Base-by-base conservation (phyloP, 2,113 vertebrate species). In the Rhynchomys soricoides region DNA sequence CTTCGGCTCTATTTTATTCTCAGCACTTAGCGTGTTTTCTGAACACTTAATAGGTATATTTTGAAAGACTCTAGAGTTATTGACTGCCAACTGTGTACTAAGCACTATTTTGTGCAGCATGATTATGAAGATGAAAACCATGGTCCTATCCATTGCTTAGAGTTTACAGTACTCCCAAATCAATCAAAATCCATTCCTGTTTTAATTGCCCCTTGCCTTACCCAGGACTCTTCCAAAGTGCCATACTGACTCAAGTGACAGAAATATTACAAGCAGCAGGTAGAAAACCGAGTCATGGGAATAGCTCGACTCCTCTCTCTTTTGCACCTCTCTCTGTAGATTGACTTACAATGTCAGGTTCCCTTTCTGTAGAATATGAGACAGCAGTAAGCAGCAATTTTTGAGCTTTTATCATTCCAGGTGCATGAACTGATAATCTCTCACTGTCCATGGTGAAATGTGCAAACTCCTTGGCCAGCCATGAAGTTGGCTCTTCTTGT, bases 1-100 rank as follows among this genome's bases (percentile, higher is more conserved):
- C 34, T 94, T 79, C 48, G 55, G 90, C 40, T 17, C 82, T 93
- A 2, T 89, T 93, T 92, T 75, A 96, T 64, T 74, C 68, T 89
- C 89, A 92, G 34, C 66, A 77, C 29, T 85, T 90, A 75, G 29
- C 50, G 34, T 45, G 50, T 90, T 96, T 85, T 43, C 79, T 19
- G 31, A 75, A 59, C 37, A 73, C 24, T 73, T 57, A 95, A 73
- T 83, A 73, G 48, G 68, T 82, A 57, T 77, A 70, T 68, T 86
- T 93, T 89, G 50, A 90, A 93, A 95, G 79, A 83, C 31, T 81
- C 12, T 50, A 85, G 57, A 90, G 31, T 66, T 85, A 90, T 45
- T 81, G 45, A 90, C 83, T 92, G 50, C 71, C 71, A 82, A 15
- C 13, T 29, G 15, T 71, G 68, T 74, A 55, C 55, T 55, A 83